Evolutionary conservation across 2,113 vertebrate genomes (phyloP).

Genomic region (Austrofundulus limnaeus): DNA sequence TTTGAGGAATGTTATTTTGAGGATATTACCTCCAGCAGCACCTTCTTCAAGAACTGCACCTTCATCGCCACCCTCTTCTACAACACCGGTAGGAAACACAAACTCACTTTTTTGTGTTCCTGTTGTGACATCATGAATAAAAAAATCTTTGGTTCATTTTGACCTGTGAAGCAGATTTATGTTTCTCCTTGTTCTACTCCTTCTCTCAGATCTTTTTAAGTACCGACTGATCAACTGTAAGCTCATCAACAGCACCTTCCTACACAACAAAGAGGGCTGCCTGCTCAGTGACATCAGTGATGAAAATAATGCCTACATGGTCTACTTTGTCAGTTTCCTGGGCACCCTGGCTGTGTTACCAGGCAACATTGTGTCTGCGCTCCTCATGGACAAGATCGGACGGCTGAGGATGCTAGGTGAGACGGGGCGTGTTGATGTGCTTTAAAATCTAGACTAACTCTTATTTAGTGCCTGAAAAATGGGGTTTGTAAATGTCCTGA

Average conservation of each 20-base stretch:
- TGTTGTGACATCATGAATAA: no score
- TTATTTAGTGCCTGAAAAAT: no score
- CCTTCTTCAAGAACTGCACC: slow-evolving; percentile 97
- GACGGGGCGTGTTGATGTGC: neutral
- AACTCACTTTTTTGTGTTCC: no score
- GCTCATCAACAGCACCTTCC: slow-evolving; percentile 93
- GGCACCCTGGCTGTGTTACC: slow-evolving; percentile 95
- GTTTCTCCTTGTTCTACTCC: neutral
- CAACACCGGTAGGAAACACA: slow-evolving; percentile 86
- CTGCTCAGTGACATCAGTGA: slow-evolving; percentile 91
- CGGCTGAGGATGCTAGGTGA: slow-evolving; percentile 94
- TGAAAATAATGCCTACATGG: slow-evolving; percentile 97
- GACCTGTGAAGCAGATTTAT: no score
- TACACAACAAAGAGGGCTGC: slow-evolving; percentile 97
- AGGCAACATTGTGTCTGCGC: slow-evolving; percentile 93
- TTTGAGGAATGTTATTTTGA: slow-evolving; percentile 98
- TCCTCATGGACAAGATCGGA: slow-evolving; percentile 98
- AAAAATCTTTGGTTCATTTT: no score
- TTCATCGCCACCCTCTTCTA: slow-evolving; percentile 95
- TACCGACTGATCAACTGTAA: slow-evolving; percentile 91
- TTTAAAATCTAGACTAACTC: no score
- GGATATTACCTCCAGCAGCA: slow-evolving; percentile 95
- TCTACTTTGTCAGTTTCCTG: slow-evolving; percentile 98
- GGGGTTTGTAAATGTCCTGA: no score
- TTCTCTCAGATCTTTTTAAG: slow-evolving; percentile 89